Evolutionary conservation across 2,113 vertebrate species (phyloP).

Genomic region (Montifringilla adamsi): DNA sequence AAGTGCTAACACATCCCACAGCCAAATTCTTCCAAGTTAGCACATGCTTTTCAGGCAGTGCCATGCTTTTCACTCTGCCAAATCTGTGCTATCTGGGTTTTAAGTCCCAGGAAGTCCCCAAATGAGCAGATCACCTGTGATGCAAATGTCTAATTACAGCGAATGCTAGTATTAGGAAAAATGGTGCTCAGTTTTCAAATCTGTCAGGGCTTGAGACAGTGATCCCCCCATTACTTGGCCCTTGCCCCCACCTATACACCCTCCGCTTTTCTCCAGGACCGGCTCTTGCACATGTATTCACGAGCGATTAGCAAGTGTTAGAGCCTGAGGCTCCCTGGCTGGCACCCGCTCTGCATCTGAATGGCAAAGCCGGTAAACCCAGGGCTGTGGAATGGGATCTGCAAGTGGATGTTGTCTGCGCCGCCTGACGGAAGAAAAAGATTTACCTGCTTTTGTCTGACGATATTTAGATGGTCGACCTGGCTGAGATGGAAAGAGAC

Average conservation of each 20-base stretch:
- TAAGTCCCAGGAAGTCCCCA: background rate
- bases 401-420: slow-evolving; percentile 53
- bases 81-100: background rate
- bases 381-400: slow-evolving; percentile 47
- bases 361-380: slow-evolving; percentile 12
- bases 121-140: background rate
- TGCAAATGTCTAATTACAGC: background rate
- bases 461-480: background rate
- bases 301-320: slow-evolving; percentile 48
- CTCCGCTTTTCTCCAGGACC: background rate
- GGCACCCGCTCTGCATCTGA: slow-evolving; percentile 49
- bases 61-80: background rate
- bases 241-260: background rate
- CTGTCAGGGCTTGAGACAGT: background rate
- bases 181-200: background rate
- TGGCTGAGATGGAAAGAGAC: background rate
- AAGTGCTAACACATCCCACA: background rate
- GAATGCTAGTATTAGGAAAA: background rate
- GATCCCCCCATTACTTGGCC: background rate
- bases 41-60: background rate
- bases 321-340: slow-evolving; percentile 30
- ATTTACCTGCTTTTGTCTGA: slow-evolving; percentile 54
- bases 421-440: slow-evolving; percentile 40
- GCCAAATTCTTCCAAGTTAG: background rate
- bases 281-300: slow-evolving; percentile 2